Base-by-base conservation (phyloP, 2,888 invertebrate genomes). In the Terebella lapidaria region DNA sequence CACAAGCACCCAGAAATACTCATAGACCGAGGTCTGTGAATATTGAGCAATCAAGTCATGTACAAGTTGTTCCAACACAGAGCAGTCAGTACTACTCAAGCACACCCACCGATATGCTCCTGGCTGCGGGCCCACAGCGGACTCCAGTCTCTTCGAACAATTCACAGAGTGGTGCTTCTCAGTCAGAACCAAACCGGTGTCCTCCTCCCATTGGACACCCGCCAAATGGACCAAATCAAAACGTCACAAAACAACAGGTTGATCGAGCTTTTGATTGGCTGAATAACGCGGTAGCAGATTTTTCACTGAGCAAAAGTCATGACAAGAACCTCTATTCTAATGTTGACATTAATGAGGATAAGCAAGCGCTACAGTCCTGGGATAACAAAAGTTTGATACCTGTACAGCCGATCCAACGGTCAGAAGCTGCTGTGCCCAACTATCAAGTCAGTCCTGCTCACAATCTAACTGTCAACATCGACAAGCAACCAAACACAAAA, bases 191-290 rank as follows among this genome's bases (percentile, higher is more conserved):
- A n/a, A n/a, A n/a, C n/a, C n/a, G n/a, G n/a, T n/a, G n/a, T n/a
- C n/a, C n/a, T n/a, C n/a, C n/a, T n/a, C n/a, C n/a, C n/a, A n/a
- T n/a, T n/a, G n/a, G n/a, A n/a, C n/a, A n/a, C n/a, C n/a, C n/a
- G n/a, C n/a, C n/a, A n/a, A n/a, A n/a, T n/a, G n/a, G n/a, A n/a
- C n/a, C n/a, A n/a, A n/a, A n/a, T n/a, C n/a, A n/a, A n/a, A n/a
- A n/a, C n/a, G n/a, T 35, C n/a, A 35, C 42, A 10, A 49, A 29
- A 15, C 24, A 54, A 2, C 52, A 58, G 20, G 46, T 55, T 5
- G 54, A 62, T 35, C 76, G 78, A 65, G 81, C 81, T 24, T 83
- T 83, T 71, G 80, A 80, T 61, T 82, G 82, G 82, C 61, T 82
- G 3, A 77, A 77, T 65, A 77, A 77, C 63, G 79, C 81, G 1